A percentile compares a stretch with the other conserved stretches of the same genome.
These are phyloP conservation scores for Acronicta alni DNA, from an alignment of 2,888 invertebrate species.

Conservation along the genomic window DNA sequence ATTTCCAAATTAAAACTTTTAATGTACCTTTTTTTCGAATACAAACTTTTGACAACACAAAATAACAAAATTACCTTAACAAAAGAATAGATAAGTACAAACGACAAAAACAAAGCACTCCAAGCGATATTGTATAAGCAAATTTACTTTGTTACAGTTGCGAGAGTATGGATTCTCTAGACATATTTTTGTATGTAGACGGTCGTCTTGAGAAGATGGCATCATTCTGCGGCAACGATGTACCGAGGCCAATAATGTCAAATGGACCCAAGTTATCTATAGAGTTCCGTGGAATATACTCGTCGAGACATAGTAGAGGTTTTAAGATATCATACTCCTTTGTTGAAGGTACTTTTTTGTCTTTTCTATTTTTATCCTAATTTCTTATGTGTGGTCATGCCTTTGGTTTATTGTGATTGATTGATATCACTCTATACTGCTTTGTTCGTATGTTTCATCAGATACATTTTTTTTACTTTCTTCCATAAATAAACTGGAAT, in stretches of 20 bases:
- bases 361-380: conserved; percentile 43
- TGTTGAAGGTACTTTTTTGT: conserved; percentile 93
- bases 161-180: conserved; percentile 93
- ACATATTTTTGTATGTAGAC: conserved; percentile 94
- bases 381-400: conserved; percentile 51
- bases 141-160: conserved; percentile 90
- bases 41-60: background rate
- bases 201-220: conserved; percentile 96
- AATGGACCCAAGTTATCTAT: conserved; percentile 95
- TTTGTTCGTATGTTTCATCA: conserved; percentile 1
- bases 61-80: conserved; percentile 27
- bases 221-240: conserved; percentile 94
- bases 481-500: no score
- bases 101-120: conserved; percentile 44
- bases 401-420: conserved; percentile 44
- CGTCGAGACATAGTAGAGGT: conserved; percentile 94
- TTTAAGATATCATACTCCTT: conserved; percentile 97
- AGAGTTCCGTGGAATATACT: conserved; percentile 94
- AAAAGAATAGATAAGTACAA: conserved; percentile 33
- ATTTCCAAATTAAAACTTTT: background rate
- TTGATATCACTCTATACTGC: conserved; percentile 27
- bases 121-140: conserved; percentile 56
- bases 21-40: background rate
- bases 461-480: no score
- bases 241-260: conserved; percentile 97